Evolutionary conservation across 2,797 vertebrate genomes (phyloP).

Genomic region (Geotrypetes seraphini): DNA sequence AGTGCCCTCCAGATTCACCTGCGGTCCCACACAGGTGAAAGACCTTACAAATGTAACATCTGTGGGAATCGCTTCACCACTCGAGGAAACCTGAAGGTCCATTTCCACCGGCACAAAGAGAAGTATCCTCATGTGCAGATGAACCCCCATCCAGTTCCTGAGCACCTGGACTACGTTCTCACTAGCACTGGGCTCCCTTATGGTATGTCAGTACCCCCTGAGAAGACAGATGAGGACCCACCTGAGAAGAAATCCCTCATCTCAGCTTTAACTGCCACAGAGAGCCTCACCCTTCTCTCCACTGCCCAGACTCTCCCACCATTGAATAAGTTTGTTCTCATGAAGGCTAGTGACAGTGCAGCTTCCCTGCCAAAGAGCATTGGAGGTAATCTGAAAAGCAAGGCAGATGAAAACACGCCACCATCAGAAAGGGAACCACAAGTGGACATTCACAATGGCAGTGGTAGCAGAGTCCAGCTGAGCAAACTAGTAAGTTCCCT

Average conservation of each 20-base stretch:
- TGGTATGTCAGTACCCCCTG: constrained; percentile 47
- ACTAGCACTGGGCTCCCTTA: constrained; percentile 47
- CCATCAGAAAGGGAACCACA: constrained; percentile 34
- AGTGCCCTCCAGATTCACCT: constrained; percentile 84
- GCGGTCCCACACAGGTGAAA: constrained; percentile 82
- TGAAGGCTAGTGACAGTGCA: constrained; percentile 39
- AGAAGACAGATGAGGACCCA: constrained; percentile 27
- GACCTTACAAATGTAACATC: constrained; percentile 83
- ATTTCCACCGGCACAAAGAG: constrained; percentile 81
- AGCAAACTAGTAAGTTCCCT: constrained; percentile 46
- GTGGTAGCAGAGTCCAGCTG: constrained; percentile 36
- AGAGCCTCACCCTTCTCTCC: constrained; percentile 41
- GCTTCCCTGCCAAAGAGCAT: constrained; percentile 26
- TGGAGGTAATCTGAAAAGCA: constrained; percentile 39
- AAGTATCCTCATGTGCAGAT: constrained; percentile 83
- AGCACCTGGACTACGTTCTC: constrained; percentile 63
- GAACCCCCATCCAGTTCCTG: constrained; percentile 74
- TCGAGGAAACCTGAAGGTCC: constrained; percentile 82
- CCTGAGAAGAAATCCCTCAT: constrained; percentile 43
- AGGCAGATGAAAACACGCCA: constrained; percentile 54
- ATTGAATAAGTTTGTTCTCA: constrained; percentile 47
- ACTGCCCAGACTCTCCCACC: constrained; percentile 30
- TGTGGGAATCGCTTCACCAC: constrained; percentile 87
- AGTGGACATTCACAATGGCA: constrained; percentile 15
- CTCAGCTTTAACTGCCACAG: constrained; percentile 37